Conservation (phyloP, 2,113 vertebrate genomes). For the Ptilorrhoa leucosticta region DNA sequence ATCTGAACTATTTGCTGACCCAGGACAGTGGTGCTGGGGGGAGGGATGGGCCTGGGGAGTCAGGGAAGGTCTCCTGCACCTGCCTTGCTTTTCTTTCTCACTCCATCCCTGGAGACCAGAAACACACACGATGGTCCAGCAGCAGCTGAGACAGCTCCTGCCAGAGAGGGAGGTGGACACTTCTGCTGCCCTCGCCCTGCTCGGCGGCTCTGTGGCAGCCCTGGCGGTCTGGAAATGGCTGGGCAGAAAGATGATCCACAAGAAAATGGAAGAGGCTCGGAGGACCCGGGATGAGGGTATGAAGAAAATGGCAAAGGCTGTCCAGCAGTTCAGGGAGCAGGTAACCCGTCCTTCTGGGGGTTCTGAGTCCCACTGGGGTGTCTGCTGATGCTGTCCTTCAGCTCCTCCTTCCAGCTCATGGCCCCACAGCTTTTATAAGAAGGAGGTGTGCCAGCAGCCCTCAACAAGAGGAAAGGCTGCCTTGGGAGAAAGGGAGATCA, state of each 20-base stretch:
- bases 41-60: neutral
- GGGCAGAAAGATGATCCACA: neutral
- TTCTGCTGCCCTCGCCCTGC: neutral
- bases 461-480: neutral
- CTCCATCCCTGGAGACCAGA: neutral
- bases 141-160: conserved; percentile 12
- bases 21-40: neutral
- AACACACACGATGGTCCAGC: neutral
- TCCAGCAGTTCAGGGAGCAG: conserved; percentile 53
- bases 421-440: neutral
- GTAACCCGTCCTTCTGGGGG: neutral
- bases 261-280: conserved; percentile 37
- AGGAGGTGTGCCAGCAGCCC: neutral
- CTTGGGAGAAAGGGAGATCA: neutral
- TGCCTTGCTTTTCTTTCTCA: neutral
- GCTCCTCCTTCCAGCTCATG: neutral
- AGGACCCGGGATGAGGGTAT: neutral
- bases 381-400: neutral
- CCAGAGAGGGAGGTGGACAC: neutral
- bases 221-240: conserved; percentile 36
- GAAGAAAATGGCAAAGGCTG: conserved; percentile 45
- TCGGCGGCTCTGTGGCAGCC: neutral
- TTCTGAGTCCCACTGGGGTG: neutral
- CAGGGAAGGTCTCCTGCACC: neutral
- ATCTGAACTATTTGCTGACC: neutral